phyloP scores from a whole-genome alignment of 1,140 invertebrate genomes.

The Choristoneura fumiferana region DNA sequence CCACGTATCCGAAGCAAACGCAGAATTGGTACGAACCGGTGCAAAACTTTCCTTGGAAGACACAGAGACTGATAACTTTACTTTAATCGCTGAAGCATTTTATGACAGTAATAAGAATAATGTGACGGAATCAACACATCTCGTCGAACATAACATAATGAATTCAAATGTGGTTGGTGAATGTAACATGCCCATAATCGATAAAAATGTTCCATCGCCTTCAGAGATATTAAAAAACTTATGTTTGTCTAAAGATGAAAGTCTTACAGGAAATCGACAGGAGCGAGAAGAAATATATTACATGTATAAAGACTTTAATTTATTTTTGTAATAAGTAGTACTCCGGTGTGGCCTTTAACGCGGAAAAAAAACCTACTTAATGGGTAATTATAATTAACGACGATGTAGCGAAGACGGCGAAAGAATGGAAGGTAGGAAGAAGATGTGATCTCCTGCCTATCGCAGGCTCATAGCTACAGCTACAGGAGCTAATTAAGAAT shows the following conservation, averaged over 20 bases:
- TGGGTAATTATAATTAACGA: no score
- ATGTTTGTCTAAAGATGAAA: slow-evolving; percentile 65
- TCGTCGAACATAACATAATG: background rate
- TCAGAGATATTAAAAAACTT: slow-evolving; percentile 77
- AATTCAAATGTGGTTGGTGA: background rate
- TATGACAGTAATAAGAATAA: slow-evolving; percentile 25
- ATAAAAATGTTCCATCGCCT: slow-evolving; percentile 72
- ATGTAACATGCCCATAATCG: slow-evolving; percentile 36
- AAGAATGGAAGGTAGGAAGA: no score
- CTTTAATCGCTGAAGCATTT: slow-evolving; percentile 51
- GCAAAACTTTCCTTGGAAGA: slow-evolving; percentile 69
- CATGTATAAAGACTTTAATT: slow-evolving; percentile 40
- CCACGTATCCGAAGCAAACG: slow-evolving; percentile 63
- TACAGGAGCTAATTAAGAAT: no score
- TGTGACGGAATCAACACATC: background rate
- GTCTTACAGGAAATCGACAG: slow-evolving; percentile 29
- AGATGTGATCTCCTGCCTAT: no score
- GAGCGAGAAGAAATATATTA: slow-evolving; percentile 25
- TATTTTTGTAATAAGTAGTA: slow-evolving; percentile 35
- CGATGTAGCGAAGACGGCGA: no score
- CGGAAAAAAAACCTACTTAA: no score
- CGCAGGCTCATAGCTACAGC: no score
- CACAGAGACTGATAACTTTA: slow-evolving; percentile 68
- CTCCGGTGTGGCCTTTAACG: no score
- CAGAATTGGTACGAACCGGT: slow-evolving; percentile 61